Conservation (phyloP, 2,797 vertebrate species). For the Typhlichthys eigenmanni region DNA sequence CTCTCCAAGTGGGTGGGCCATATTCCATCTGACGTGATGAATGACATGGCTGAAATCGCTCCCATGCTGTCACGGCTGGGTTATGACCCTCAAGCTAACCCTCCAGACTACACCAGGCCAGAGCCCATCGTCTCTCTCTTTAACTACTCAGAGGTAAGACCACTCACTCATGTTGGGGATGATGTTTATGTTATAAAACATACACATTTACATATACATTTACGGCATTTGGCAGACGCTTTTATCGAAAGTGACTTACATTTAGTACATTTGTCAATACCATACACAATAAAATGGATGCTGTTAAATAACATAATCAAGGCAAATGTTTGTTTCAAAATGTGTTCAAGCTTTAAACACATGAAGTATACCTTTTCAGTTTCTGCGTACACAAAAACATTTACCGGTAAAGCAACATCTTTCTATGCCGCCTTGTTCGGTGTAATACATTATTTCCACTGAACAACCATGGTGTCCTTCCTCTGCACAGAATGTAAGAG, state of each 20-base stretch:
- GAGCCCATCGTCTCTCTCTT: conserved; percentile 74
- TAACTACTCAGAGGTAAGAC: conserved; percentile 82
- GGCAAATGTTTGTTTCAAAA: too few species aligned
- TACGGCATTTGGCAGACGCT: too few species aligned
- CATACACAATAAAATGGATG: too few species aligned
- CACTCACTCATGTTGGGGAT: background rate
- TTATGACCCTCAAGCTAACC: conserved; percentile 91
- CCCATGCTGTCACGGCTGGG: conserved; percentile 93
- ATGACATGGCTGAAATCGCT: conserved; percentile 91
- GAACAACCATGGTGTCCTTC: conserved; percentile 1
- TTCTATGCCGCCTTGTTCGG: background rate
- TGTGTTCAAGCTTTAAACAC: too few species aligned
- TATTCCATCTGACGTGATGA: conserved; percentile 88
- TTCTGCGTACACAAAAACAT: too few species aligned
- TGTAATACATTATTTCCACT: background rate
- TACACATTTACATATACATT: too few species aligned
- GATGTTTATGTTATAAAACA: background rate
- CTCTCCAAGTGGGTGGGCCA: conserved; percentile 93
- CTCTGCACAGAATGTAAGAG: conserved; percentile 52
- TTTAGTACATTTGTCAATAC: too few species aligned
- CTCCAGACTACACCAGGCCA: conserved; percentile 86
- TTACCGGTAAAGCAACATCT: too few species aligned
- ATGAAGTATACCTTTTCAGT: too few species aligned
- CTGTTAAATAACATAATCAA: too few species aligned
- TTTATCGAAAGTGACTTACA: too few species aligned